Evolutionary conservation across 2,888 invertebrate genomes (phyloP).

Genomic region (Pristionchus exspectatus): DNA sequence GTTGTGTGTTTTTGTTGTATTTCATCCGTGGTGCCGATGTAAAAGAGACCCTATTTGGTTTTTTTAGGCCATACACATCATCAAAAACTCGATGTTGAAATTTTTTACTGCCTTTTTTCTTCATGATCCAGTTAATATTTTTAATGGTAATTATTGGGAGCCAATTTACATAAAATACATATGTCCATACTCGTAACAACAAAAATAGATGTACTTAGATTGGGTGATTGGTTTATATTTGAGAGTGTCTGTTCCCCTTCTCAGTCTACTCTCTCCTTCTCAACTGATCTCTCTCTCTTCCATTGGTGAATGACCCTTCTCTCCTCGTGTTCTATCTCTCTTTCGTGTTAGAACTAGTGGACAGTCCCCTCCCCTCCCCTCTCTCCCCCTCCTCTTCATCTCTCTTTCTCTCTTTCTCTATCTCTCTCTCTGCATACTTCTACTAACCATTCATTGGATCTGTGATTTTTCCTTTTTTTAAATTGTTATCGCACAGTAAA

Average conservation of each 20-base stretch:
- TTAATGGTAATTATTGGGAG: too few species aligned
- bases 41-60: too few species aligned
- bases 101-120: too few species aligned
- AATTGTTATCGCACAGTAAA: background rate
- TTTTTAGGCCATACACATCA: too few species aligned
- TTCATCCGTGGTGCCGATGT: too few species aligned
- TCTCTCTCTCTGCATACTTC: background rate
- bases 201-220: background rate
- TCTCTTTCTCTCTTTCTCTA: constrained; percentile 1
- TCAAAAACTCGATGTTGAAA: too few species aligned
- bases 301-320: constrained; percentile 4
- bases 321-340: background rate
- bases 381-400: background rate
- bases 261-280: background rate
- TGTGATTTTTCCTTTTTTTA: background rate
- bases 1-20: too few species aligned
- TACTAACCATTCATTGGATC: background rate
- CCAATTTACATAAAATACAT: too few species aligned
- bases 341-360: background rate
- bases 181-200: background rate
- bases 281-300: background rate
- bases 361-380: background rate
- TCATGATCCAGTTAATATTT: too few species aligned
- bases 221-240: background rate
- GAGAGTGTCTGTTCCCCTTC: background rate